Conservation (phyloP, 2,888 invertebrate genomes). For the Tigriopus californicus region DNA sequence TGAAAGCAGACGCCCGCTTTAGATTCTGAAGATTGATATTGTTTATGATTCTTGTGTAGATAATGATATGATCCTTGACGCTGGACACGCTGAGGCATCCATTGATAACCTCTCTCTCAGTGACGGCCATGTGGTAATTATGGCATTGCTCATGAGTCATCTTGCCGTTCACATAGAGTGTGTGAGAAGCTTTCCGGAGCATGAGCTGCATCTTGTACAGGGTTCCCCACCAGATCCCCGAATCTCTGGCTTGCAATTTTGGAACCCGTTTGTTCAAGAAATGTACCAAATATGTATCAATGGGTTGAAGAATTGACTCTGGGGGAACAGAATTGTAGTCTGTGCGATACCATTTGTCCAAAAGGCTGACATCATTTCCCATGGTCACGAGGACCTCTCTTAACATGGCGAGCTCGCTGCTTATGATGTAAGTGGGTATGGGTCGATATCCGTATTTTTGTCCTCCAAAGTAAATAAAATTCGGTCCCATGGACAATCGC, state of each 20-base stretch:
- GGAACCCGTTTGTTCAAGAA: conserved; percentile 66
- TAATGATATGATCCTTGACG: conserved; percentile 83
- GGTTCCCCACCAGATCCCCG: conserved; percentile 53
- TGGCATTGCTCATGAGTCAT: conserved; percentile 85
- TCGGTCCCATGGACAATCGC: conserved; percentile 87
- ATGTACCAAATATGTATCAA: conserved; percentile 85
- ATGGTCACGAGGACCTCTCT: conserved; percentile 64
- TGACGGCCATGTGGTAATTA: conserved; percentile 89
- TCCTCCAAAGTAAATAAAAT: conserved; percentile 88
- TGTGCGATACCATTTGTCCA: conserved; percentile 89
- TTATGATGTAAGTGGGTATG: conserved; percentile 82
- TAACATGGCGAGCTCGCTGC: conserved; percentile 69
- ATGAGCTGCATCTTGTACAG: conserved; percentile 85
- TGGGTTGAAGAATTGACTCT: conserved; percentile 81
- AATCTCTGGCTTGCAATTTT: conserved; percentile 15
- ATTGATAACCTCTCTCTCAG: conserved; percentile 67
- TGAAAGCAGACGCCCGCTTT: conserved; percentile 79
- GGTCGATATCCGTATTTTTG: conserved; percentile 98
- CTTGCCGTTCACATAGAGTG: conserved; percentile 60
- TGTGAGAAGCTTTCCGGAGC: conserved; percentile 70
- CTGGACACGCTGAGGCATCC: conserved; percentile 81
- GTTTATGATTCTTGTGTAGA: conserved; percentile 85
- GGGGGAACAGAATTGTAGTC: conserved; percentile 86
- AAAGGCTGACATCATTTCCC: conserved; percentile 55
- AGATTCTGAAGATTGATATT: conserved; percentile 90